phyloP scores from a whole-genome alignment of 2,113 vertebrate genomes.

The Chitala chitala region DNA sequence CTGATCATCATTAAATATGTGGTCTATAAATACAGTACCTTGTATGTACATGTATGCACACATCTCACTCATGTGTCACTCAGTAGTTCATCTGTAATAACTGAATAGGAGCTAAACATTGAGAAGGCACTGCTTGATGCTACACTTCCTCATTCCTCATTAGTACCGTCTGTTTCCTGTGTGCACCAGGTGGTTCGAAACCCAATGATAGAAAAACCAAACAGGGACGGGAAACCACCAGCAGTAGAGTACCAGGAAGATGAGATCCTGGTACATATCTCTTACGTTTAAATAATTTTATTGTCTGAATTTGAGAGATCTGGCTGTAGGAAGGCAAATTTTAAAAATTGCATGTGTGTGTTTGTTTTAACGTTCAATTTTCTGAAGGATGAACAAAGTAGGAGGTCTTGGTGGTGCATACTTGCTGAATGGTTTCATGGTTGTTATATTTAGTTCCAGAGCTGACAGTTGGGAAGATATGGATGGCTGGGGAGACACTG shows the following conservation, averaged over 20 bases:
- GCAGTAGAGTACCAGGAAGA: constrained; percentile 92
- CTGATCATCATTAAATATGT: neutral
- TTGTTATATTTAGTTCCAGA: neutral
- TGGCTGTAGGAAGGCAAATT: neutral
- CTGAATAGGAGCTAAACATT: too few species aligned
- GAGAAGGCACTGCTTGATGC: too few species aligned
- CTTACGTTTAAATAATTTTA: neutral
- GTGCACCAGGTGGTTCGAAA: constrained; percentile 83
- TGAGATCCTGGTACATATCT: constrained; percentile 79
- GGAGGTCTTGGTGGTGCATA: neutral
- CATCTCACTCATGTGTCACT: too few species aligned
- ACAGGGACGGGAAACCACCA: constrained; percentile 87
- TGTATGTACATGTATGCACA: too few species aligned
- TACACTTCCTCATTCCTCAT: too few species aligned
- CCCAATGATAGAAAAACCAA: constrained; percentile 87
- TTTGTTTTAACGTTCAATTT: constrained; percentile 1
- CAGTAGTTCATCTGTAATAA: too few species aligned
- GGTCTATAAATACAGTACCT: too few species aligned
- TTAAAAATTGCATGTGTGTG: too few species aligned
- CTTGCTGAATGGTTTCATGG: neutral
- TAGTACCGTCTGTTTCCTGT: neutral
- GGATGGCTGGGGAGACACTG: neutral
- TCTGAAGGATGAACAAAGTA: neutral
- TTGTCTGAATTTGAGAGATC: neutral
- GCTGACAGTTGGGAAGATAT: neutral